phyloP scores from a whole-genome alignment of 2,797 vertebrate genomes.

The Diceros bicornis region DNA sequence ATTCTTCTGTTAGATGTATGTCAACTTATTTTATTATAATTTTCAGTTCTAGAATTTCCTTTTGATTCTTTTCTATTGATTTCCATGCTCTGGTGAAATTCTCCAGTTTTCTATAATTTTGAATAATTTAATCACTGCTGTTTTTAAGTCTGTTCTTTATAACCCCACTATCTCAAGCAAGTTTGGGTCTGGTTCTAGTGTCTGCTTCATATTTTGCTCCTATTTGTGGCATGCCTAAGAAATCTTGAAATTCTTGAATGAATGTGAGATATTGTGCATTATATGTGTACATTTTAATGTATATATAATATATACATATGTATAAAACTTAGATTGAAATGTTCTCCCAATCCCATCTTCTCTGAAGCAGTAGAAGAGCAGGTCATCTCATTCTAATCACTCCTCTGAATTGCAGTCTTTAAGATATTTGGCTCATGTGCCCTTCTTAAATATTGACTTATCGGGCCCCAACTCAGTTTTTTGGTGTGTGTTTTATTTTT shows the following conservation, averaged over 20 bases:
- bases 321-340: not conserved
- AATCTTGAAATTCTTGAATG: not conserved
- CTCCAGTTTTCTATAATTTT: not conserved
- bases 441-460: not conserved
- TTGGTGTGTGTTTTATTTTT: not conserved
- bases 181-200: not conserved
- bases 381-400: not conserved
- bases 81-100: not conserved
- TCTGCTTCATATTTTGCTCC: not conserved
- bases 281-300: too few relatives aligned
- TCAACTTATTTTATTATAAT: not conserved
- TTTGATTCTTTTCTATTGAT: not conserved
- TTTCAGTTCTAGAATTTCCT: not conserved
- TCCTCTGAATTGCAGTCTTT: accelerated
- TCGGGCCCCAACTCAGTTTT: not conserved
- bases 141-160: not conserved
- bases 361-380: not conserved
- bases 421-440: not conserved
- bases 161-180: not conserved
- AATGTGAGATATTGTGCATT: not conserved
- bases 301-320: too few relatives aligned
- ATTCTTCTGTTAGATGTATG: not conserved
- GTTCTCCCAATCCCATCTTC: not conserved
- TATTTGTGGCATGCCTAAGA: not conserved
- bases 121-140: not conserved